These are phyloP conservation scores for Aleiodes sp. DNA, from an alignment of 1,140 invertebrate species.

Conservation along the genomic window DNA sequence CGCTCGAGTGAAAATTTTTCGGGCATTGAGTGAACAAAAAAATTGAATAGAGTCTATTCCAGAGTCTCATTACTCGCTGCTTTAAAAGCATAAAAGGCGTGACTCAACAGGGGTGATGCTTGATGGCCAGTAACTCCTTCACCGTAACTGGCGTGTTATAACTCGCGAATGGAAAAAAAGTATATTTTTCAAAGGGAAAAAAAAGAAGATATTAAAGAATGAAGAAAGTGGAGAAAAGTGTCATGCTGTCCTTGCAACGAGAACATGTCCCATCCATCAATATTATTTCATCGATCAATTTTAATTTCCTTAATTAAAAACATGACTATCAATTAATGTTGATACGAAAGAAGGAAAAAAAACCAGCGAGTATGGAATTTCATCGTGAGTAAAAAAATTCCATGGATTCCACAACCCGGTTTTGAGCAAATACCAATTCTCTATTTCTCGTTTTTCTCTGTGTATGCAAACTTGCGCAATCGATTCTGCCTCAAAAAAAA, in stretches of 20 bases:
- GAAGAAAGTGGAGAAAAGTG: no score
- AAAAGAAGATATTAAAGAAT: no score
- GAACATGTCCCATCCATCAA: background rate
- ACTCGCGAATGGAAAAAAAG: no score
- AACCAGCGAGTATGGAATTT: background rate
- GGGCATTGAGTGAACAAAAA: no score
- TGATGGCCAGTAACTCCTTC: background rate
- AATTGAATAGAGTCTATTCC: background rate
- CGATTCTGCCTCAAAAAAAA: background rate
- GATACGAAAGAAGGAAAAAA: no score
- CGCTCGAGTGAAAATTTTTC: no score
- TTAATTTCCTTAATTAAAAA: background rate
- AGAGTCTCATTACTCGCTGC: background rate
- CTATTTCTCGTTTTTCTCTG: background rate
- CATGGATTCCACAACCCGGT: slow-evolving; percentile 31
- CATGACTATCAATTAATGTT: slow-evolving; percentile 9
- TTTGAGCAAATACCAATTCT: slow-evolving; percentile 25
- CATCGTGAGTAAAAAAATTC: background rate
- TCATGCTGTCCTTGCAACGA: no score
- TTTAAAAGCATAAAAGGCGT: background rate
- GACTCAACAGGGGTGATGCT: background rate
- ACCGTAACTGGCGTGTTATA: no score
- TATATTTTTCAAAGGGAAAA: no score
- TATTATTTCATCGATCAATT: slow-evolving; percentile 12
- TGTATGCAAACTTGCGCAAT: background rate